Conservation (phyloP, 2,113 vertebrate species). For the Alexandromys fortis region DNA sequence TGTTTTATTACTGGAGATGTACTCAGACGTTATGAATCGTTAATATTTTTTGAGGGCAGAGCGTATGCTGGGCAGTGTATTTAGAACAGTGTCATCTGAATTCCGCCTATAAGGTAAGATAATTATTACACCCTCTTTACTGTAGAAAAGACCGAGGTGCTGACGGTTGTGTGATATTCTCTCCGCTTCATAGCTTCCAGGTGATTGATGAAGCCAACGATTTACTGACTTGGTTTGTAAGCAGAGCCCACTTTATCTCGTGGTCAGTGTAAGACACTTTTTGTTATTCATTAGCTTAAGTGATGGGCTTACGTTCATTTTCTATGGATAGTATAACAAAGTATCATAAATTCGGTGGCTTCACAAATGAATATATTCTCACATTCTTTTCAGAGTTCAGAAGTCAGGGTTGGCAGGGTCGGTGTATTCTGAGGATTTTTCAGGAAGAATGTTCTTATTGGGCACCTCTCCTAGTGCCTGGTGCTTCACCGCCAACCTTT, state of each 20-base stretch:
- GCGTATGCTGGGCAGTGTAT: background rate
- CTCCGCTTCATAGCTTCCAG: background rate
- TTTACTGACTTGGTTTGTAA: background rate
- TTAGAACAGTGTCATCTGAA: background rate
- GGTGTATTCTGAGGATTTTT: accelerated
- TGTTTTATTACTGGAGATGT: background rate
- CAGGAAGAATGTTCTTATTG: no score
- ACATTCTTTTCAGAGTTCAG: background rate
- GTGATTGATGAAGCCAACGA: background rate
- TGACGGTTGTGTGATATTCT: background rate
- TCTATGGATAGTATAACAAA: background rate
- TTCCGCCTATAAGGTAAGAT: background rate
- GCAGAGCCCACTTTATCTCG: background rate
- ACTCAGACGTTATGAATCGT: background rate
- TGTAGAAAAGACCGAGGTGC: background rate
- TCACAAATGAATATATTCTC: background rate
- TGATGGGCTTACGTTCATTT: background rate
- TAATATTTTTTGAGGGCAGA: background rate
- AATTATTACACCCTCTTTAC: background rate
- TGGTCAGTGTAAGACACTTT: background rate
- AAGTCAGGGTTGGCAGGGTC: no score
- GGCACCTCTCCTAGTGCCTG: background rate
- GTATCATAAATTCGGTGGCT: background rate
- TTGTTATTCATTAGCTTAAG: background rate
- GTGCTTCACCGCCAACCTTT: background rate